Evolutionary conservation across 2,888 invertebrate species (phyloP), one percentile per base, ranked within the genome.

Genomic region (Fragum sueziense): DNA sequence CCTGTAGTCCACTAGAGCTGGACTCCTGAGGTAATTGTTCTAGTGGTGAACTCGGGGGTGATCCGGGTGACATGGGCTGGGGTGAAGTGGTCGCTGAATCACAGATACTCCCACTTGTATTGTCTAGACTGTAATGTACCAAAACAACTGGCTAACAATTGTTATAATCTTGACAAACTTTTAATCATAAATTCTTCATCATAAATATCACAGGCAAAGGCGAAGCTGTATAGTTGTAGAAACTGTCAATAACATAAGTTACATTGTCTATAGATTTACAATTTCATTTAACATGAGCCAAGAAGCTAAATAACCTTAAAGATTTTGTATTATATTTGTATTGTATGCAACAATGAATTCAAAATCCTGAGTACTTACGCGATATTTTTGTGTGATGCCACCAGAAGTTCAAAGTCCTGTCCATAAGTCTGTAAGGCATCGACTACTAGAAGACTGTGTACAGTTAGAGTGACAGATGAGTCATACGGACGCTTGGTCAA

Each of bases 361-460:
- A 25, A 57, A 25, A 57, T 25, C 2, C 2, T 27, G 22, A 57
- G 2, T 33, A 80, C 89, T 74, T 85, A 96, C 97, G 97, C 97
- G 31, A 98, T 97, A 93, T 98, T 97, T 91, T 97, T 97, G 93
- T 99, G 98, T 92, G 98, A 98, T 34, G 98, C 98, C 22, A 98
- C 96, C 11, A 99, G 95, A 70, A 99, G 94, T 93, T 98, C 98
- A 94, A 98, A 99, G 94, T 99, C 98, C 0, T 96, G 96, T 0
- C 99, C 98, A 93, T 97, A 97, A 22, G 97, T 97, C 94, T 99
- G 98, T 92, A 98, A 94, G 68, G 98, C 98, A 94, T 99, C 99
- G 2, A 97, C 98, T 73, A 99, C 94, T 75, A 99, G 94, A 87
- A 99, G 94, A 89, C 98, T 97, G 93, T 98, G 98, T 67, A 99